phyloP scores from a whole-genome alignment of 2,113 vertebrate species.

The Psilopsiagon aymara region DNA sequence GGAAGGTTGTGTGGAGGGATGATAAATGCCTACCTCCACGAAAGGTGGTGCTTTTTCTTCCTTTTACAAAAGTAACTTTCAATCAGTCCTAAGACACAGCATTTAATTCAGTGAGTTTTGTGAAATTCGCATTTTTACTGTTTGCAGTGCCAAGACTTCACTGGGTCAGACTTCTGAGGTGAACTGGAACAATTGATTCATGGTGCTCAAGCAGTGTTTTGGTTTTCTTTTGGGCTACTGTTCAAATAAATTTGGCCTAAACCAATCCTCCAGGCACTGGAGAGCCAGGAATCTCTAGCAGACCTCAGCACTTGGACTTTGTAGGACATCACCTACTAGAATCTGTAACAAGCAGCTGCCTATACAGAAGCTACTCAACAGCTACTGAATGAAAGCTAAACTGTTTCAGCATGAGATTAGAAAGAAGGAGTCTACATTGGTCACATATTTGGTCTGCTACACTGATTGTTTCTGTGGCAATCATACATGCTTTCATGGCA shows the following conservation, averaged over 20 bases:
- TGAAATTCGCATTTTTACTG: background rate
- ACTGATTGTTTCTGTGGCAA: background rate
- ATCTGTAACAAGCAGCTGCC: background rate
- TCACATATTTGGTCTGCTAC: background rate
- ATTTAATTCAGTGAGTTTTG: background rate
- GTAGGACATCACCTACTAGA: background rate
- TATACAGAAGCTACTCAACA: background rate
- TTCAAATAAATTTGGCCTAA: background rate
- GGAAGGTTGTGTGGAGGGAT: background rate
- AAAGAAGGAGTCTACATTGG: background rate
- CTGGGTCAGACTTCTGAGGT: background rate
- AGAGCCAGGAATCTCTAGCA: background rate
- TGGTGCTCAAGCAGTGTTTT: background rate
- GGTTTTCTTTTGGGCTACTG: background rate
- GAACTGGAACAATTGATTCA: background rate
- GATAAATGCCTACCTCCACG: background rate
- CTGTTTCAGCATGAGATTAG: background rate
- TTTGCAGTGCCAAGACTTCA: background rate
- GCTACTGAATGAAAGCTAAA: background rate
- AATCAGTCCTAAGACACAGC: background rate
- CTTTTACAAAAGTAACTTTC: background rate
- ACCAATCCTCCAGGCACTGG: background rate
- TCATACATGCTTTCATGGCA: background rate
- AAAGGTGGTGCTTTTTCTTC: background rate
- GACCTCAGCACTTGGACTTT: background rate